Conservation (phyloP, 2,113 vertebrate species). For the Orientallactaga bullata region DNA sequence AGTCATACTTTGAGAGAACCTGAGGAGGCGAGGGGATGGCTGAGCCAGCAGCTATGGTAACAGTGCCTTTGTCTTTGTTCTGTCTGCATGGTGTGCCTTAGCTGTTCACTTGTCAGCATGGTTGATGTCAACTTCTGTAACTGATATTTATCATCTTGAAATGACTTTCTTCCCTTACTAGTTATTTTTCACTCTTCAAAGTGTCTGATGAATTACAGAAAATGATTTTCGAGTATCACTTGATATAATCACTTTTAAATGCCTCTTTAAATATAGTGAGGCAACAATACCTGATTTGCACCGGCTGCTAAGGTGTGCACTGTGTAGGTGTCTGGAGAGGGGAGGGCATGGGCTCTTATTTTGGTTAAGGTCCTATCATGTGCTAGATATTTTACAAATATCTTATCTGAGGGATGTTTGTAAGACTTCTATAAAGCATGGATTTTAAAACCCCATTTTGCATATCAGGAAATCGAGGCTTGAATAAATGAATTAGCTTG, state of each 20-base stretch:
- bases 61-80: fast-evolving
- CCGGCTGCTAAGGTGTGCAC: background rate
- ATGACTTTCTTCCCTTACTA: slow-evolving; percentile 26
- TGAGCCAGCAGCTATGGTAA: background rate
- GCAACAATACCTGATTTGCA: slow-evolving; percentile 8
- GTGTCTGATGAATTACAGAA: slow-evolving; percentile 62
- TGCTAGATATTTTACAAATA: background rate
- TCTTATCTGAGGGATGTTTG: background rate
- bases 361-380: background rate
- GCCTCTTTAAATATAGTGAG: slow-evolving; percentile 42
- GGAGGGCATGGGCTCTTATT: background rate
- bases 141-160: slow-evolving; percentile 65
- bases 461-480: background rate
- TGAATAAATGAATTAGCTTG: background rate
- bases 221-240: slow-evolving; percentile 61
- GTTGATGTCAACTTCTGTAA: slow-evolving; percentile 48
- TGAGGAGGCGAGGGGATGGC: background rate
- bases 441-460: background rate
- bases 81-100: background rate
- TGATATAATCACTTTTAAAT: slow-evolving; percentile 66
- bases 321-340: background rate
- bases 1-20: background rate
- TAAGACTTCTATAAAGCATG: background rate
- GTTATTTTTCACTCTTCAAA: slow-evolving; percentile 63
- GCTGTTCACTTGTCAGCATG: slow-evolving; percentile 10